Percentiles rank a stretch among this genome's conserved stretches.
These are phyloP conservation scores for Oncorhynchus mykiss DNA, from an alignment of 2,113 vertebrate genomes.

Conservation along the genomic window DNA sequence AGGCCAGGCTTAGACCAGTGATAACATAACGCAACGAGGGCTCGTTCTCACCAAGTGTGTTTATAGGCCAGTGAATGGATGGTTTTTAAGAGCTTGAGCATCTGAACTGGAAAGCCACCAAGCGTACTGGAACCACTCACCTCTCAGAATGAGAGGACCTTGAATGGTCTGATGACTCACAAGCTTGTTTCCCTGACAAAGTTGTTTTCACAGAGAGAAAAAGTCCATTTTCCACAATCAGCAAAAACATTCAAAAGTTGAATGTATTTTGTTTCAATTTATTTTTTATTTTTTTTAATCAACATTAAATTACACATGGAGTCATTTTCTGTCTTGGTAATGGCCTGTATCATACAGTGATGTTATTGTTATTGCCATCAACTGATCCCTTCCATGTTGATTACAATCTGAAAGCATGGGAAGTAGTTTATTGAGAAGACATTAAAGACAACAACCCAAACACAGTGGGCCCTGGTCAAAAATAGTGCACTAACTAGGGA, in stretches of 20 bases:
- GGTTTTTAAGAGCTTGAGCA: not conserved
- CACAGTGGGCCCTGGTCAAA: no score
- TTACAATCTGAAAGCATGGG: no score
- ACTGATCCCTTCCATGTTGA: no score
- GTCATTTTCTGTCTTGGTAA: no score
- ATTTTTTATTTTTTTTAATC: not conserved
- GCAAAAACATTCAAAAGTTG: not conserved
- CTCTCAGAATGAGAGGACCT: not conserved
- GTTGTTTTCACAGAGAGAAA: not conserved
- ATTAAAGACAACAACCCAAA: no score
- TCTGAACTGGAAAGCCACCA: slow-evolving; percentile 19
- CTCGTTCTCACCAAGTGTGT: not conserved
- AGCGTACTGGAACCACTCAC: slow-evolving; percentile 24
- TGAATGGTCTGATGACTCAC: slow-evolving; percentile 1
- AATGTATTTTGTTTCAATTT: not conserved
- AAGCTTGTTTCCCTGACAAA: not conserved
- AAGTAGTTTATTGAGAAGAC: no score
- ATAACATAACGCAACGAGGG: not conserved
- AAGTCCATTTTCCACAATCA: not conserved
- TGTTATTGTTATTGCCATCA: no score
- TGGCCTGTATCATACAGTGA: no score
- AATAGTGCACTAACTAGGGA: no score
- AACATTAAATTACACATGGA: not conserved
- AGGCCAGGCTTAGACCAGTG: not conserved
- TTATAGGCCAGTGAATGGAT: not conserved